Evolutionary conservation across 1,140 invertebrate genomes (phyloP).

Genomic region (Apis dorsata): DNA sequence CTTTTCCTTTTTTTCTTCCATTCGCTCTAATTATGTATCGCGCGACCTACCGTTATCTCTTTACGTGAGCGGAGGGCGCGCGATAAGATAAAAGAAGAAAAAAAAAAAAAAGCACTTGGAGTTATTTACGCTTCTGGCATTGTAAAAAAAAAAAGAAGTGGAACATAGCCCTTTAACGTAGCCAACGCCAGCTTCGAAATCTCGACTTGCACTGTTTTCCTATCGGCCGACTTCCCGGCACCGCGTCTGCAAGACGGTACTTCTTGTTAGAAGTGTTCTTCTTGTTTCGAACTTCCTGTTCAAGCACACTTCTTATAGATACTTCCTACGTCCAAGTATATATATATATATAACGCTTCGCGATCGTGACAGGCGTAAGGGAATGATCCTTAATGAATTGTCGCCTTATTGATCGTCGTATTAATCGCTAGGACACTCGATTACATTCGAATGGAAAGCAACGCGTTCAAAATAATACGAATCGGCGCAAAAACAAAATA

Average conservation of each 20-base stretch:
- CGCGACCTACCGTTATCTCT: neutral
- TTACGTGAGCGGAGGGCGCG: neutral
- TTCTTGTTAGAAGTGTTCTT: constrained; percentile 2
- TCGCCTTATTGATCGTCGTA: neutral
- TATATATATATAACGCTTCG: neutral
- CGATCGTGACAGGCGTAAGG: neutral
- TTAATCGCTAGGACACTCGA: neutral
- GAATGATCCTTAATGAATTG: neutral
- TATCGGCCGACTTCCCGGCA: neutral
- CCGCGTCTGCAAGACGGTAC: neutral
- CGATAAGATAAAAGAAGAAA: neutral
- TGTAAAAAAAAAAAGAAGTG: neutral
- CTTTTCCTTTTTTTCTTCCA: neutral
- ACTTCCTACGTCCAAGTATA: no score
- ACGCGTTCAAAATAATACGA: neutral
- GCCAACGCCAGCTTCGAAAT: neutral
- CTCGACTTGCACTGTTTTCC: neutral
- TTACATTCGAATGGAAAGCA: neutral
- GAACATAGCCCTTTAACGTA: neutral
- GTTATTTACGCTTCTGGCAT: no score
- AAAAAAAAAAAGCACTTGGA: neutral
- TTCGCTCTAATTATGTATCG: constrained; percentile 39
- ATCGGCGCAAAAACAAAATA: constrained; percentile 30
- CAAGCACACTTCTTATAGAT: neutral
- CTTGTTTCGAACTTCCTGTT: neutral